Conservation (phyloP, 2,113 vertebrate species). For the Podarcis muralis region DNA sequence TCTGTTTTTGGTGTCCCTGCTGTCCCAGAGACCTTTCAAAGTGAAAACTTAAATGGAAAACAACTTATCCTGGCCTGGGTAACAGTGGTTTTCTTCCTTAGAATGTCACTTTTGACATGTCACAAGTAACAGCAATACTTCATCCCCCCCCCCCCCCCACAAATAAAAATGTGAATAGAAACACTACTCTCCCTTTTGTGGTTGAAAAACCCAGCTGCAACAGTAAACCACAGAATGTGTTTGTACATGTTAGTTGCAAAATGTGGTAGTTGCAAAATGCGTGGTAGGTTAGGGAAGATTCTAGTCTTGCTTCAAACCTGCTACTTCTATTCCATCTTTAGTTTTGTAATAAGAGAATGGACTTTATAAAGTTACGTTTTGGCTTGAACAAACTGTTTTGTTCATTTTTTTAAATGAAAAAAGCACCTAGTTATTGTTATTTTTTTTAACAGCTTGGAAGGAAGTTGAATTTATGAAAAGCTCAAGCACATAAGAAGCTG, state of each 20-base stretch:
- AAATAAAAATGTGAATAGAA: conserved; percentile 26
- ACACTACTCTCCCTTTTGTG: not conserved
- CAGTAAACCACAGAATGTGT: conserved; percentile 48
- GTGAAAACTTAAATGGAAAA: conserved; percentile 27
- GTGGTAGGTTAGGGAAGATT: conserved; percentile 39
- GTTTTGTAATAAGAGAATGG: not conserved
- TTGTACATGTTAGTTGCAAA: conserved; percentile 48
- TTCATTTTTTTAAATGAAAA: conserved; percentile 10
- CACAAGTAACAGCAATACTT: conserved; percentile 37
- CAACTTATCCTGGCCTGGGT: conserved; percentile 43
- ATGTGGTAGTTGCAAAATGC: conserved; percentile 43
- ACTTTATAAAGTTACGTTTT: not conserved
- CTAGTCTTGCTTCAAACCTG: conserved; percentile 48
- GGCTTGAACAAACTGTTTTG: conserved; percentile 51
- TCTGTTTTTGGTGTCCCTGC: not conserved
- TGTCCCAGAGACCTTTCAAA: not conserved
- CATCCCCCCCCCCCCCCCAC: not conserved
- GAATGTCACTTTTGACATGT: not conserved
- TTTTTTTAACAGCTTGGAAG: conserved; percentile 65
- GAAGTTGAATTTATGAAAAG: conserved; percentile 68
- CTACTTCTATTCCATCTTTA: conserved; percentile 60
- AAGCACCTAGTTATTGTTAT: conserved; percentile 10
- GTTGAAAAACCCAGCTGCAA: conserved; percentile 41
- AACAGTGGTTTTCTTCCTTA: conserved; percentile 27
- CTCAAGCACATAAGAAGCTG: conserved; percentile 66